Evolutionary conservation across 23 tunicate genomes (phyloP), one percentile per base, ranked within the genome.

Genomic region (Trididemnum miniatum): DNA sequence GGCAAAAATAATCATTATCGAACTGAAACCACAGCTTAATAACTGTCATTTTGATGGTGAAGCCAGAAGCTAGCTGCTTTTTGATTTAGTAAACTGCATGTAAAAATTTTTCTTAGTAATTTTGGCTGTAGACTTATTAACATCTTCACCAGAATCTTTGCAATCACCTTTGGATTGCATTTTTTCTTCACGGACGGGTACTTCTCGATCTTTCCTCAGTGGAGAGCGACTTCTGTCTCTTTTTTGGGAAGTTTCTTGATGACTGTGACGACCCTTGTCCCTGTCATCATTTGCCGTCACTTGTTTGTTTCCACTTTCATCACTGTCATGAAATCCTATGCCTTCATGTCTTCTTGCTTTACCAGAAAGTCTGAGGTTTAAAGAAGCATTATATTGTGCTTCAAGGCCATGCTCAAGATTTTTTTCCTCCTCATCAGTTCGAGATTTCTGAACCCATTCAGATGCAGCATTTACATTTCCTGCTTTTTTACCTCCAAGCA

Each of bases 401-500:
- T 84, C 88, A 37, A 84, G 83, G 7, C 79, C 88, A 0, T 63
- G 24, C 26, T 80, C 30, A 2, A 84, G 33, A 28, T 38, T 77
- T 24, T 75, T 9, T 39, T 84, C 88, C 15, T 84, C 88, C 20
- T 62, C 65, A 24, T 52, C 54, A 31, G 88, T 77, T 59, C 88
- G 39, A 1, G 79, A 65, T 31, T 66, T 80, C 33, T 64, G 36
- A 4, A 84, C 37, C 88, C 88, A 84, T 28, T 84, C 79, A 30
- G 74, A 38, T 7, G 88, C 88, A n/a, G 88, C 88, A 28, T 44
- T 64, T 3, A 31, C 82, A 77, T 84, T 84, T 28, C 36, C 35
- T 60, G 60, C 59, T 39, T 84, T 84, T 65, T 84, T 84, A 23
- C 88, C 88, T 5, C 88, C 88, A 15, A 84, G 62, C 28, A 84